phyloP scores from a whole-genome alignment of 1,140 invertebrate species.

The Tachypleus tridentatus region DNA sequence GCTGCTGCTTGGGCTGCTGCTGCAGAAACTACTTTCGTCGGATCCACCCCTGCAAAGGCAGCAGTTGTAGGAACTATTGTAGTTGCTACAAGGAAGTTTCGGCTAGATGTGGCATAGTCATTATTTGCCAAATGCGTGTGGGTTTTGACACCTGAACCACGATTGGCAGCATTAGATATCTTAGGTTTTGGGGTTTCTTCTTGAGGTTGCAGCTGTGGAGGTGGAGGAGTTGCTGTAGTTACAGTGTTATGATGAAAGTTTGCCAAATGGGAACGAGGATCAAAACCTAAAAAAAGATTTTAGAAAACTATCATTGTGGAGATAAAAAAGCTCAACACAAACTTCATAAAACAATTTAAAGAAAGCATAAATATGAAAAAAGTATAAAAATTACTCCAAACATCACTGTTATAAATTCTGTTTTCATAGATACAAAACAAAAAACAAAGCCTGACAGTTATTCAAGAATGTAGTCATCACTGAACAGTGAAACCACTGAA shows the following conservation, averaged over 20 bases:
- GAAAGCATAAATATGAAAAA: too few species aligned
- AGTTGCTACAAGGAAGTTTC: background rate
- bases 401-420: too few species aligned
- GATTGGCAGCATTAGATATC: background rate
- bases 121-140: background rate
- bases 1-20: constrained; percentile 7
- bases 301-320: background rate
- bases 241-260: constrained; percentile 15
- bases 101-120: background rate
- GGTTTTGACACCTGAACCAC: background rate
- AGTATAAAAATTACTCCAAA: too few species aligned
- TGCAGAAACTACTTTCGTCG: background rate
- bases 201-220: constrained; percentile 2
- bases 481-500: too few species aligned
- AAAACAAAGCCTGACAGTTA: too few species aligned
- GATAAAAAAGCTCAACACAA: too few species aligned
- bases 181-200: background rate
- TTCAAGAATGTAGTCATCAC: too few species aligned
- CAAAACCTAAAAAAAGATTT: constrained; percentile 16
- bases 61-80: constrained; percentile 5
- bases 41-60: background rate
- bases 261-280: constrained; percentile 18
- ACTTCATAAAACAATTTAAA: too few species aligned
- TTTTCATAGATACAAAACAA: too few species aligned
- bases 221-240: background rate